These are phyloP conservation scores for Cartodere bifasciata DNA, from an alignment of 2,888 invertebrate species.

Conservation along the genomic window DNA sequence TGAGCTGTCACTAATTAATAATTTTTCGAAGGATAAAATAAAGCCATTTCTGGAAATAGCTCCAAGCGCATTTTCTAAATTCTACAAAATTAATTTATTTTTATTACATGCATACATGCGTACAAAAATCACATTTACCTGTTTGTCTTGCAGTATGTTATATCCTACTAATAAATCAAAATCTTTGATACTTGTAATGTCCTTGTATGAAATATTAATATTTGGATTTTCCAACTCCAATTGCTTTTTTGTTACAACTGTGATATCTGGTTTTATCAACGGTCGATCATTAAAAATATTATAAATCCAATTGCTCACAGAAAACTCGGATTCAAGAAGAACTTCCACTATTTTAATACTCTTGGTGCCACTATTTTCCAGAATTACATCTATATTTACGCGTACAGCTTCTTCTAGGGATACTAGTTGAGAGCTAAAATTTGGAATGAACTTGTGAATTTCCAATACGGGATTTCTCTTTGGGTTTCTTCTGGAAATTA, in stretches of 20 bases:
- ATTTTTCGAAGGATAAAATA: too few species aligned
- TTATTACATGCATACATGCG: too few species aligned
- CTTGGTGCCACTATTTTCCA: slow-evolving; percentile 71
- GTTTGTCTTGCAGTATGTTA: slow-evolving; percentile 39
- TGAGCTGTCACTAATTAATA: too few species aligned
- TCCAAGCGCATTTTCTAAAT: too few species aligned
- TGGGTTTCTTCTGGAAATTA: slow-evolving; percentile 55
- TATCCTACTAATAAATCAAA: slow-evolving; percentile 19
- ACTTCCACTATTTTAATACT: too few species aligned
- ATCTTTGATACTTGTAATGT: slow-evolving; percentile 31
- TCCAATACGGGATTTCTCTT: slow-evolving; percentile 67
- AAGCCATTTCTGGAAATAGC: too few species aligned
- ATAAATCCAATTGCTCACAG: too few species aligned
- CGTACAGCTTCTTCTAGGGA: slow-evolving; percentile 35
- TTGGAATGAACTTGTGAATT: slow-evolving; percentile 59
- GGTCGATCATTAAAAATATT: slow-evolving; percentile 55
- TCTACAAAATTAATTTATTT: too few species aligned
- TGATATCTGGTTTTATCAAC: slow-evolving; percentile 52
- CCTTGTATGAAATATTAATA: slow-evolving; percentile 48
- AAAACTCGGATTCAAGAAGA: too few species aligned
- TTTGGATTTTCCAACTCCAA: slow-evolving; percentile 38
- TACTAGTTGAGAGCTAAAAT: slow-evolving; percentile 30
- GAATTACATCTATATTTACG: slow-evolving; percentile 51
- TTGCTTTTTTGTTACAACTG: slow-evolving; percentile 41
- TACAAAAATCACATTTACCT: too few species aligned